These are phyloP conservation scores for Mesodorylaimus sp. DNA, from an alignment of 2,888 invertebrate genomes.

Conservation along the genomic window DNA sequence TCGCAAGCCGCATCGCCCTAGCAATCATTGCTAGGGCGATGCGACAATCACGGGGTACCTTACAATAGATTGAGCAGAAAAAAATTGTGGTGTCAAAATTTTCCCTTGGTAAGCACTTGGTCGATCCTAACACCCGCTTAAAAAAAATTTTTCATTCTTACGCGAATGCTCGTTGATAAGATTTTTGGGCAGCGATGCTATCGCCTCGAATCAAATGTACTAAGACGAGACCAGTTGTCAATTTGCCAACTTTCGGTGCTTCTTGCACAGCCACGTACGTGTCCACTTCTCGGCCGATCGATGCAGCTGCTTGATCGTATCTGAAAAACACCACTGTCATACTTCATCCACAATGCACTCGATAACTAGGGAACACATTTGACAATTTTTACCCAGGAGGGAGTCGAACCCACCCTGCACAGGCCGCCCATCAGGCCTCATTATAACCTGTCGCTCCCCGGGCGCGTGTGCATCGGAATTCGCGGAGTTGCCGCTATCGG, in stretches of 20 bases:
- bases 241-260: constrained; percentile 58
- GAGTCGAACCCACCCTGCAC: constrained; percentile 73
- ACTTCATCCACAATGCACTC: constrained; percentile 44
- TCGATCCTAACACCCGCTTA: too few species aligned
- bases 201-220: constrained; percentile 78
- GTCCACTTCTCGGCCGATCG: constrained; percentile 65
- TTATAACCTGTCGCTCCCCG: constrained; percentile 67
- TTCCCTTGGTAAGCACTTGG: too few species aligned
- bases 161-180: constrained; percentile 69
- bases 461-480: constrained; percentile 67
- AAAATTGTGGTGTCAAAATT: too few species aligned
- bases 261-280: constrained; percentile 62
- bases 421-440: constrained; percentile 60
- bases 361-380: too few species aligned
- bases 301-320: constrained; percentile 68
- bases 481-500: constrained; percentile 65
- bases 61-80: too few species aligned
- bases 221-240: constrained; percentile 69
- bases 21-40: too few species aligned
- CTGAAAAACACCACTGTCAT: constrained; percentile 33
- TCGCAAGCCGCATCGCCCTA: too few species aligned
- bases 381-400: too few species aligned
- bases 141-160: too few species aligned
- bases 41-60: too few species aligned
- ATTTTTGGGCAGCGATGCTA: constrained; percentile 80